Conservation (phyloP, 2,888 invertebrate genomes). For the Rhagium mordax region DNA sequence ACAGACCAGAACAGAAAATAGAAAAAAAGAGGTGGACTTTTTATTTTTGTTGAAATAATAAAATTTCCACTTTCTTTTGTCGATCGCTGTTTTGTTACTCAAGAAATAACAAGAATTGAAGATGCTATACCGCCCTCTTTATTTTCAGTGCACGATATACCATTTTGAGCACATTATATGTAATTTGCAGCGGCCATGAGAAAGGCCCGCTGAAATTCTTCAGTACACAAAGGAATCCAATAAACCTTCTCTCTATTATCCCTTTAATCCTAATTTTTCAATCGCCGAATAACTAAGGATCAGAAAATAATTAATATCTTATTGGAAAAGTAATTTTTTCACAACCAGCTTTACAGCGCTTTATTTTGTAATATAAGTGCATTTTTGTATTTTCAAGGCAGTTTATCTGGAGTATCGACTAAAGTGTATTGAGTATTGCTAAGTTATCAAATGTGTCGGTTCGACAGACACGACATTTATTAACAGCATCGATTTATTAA, state of each 20-base stretch:
- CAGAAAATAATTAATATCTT: not conserved
- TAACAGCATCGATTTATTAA: not conserved
- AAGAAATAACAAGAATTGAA: too few species aligned
- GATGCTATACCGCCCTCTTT: too few species aligned
- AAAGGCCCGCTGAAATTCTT: constrained; percentile 8
- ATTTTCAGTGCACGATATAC: too few species aligned
- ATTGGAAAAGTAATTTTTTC: not conserved
- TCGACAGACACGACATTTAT: not conserved
- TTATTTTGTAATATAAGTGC: too few species aligned
- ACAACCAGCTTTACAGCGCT: not conserved
- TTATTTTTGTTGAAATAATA: too few species aligned
- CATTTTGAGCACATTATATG: not conserved
- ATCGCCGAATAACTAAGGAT: not conserved
- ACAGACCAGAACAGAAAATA: too few species aligned
- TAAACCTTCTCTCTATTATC: constrained; percentile 16
- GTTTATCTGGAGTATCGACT: too few species aligned
- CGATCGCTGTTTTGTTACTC: too few species aligned
- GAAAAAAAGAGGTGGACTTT: not conserved
- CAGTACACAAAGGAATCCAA: constrained; percentile 20
- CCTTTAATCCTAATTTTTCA: not conserved
- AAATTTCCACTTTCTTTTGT: too few species aligned
- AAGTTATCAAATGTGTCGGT: too few species aligned
- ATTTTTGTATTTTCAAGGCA: too few species aligned
- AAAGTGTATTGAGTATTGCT: too few species aligned
- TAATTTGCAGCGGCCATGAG: not conserved